These are phyloP conservation scores for Marcusenius ussheri DNA, from an alignment of 2,113 vertebrate species.

Conservation along the genomic window DNA sequence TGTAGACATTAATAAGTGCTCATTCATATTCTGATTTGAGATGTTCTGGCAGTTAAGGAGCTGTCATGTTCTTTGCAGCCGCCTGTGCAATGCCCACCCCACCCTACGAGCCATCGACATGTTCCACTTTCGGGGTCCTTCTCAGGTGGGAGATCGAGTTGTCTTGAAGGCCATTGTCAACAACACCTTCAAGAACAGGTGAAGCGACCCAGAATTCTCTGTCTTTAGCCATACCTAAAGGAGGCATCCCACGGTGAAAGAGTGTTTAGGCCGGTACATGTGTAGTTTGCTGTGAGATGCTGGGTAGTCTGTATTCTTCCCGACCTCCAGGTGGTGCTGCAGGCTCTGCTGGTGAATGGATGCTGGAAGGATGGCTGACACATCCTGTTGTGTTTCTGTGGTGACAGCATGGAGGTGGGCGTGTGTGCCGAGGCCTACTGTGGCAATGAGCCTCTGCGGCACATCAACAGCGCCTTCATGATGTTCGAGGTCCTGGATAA, in stretches of 20 bases:
- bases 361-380: neutral
- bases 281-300: neutral
- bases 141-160: conserved; percentile 86
- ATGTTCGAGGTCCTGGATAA: conserved; percentile 81
- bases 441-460: conserved; percentile 64
- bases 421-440: conserved; percentile 88
- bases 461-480: conserved; percentile 98
- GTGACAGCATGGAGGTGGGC: conserved; percentile 91
- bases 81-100: conserved; percentile 80
- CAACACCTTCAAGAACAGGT: conserved; percentile 92
- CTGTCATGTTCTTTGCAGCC: conserved; percentile 52
- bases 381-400: neutral
- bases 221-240: neutral
- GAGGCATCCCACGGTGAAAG: neutral
- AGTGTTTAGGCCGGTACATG: neutral
- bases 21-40: neutral
- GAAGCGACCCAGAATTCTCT: neutral
- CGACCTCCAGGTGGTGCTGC: neutral
- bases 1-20: no score
- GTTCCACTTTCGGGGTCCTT: conserved; percentile 93
- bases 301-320: neutral
- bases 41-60: neutral
- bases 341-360: neutral
- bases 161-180: conserved; percentile 93
- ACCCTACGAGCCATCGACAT: conserved; percentile 88